These are phyloP conservation scores for Odocoileus hemionus DNA, from an alignment of 2,113 vertebrate genomes.

Conservation along the genomic window DNA sequence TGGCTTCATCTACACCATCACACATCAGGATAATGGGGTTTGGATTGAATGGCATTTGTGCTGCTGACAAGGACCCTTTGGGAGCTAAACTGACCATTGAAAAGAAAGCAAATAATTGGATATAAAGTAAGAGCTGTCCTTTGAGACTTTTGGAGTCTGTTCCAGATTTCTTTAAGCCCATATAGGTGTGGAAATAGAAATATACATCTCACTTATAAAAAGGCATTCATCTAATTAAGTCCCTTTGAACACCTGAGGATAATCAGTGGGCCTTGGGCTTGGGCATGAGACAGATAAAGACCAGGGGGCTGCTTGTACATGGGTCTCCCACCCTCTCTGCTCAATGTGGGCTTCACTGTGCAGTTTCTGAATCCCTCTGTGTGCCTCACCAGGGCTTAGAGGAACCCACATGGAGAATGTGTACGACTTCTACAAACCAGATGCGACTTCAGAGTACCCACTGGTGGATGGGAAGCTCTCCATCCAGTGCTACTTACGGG, in stretches of 20 bases:
- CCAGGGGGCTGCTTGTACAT: background rate
- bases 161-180: background rate
- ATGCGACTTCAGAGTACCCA: slow-evolving; percentile 79
- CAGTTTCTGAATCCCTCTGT: background rate
- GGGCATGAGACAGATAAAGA: background rate
- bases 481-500: slow-evolving; percentile 83
- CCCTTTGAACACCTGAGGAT: background rate
- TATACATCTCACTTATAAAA: background rate
- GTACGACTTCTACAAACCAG: slow-evolving; percentile 84
- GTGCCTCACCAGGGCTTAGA: slow-evolving; percentile 75
- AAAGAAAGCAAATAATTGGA: background rate
- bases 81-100: background rate
- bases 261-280: background rate
- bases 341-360: accelerated
- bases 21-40: accelerated
- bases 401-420: slow-evolving; percentile 85
- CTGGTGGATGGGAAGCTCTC: slow-evolving; percentile 83
- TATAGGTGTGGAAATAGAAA: background rate
- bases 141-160: background rate
- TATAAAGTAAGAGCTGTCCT: background rate
- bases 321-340: background rate
- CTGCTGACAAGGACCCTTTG: background rate
- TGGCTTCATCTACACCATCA: background rate
- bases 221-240: background rate
- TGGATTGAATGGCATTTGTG: no score